phyloP scores from a whole-genome alignment of 2,888 invertebrate species.

The Acanthosepion pharaonis region DNA sequence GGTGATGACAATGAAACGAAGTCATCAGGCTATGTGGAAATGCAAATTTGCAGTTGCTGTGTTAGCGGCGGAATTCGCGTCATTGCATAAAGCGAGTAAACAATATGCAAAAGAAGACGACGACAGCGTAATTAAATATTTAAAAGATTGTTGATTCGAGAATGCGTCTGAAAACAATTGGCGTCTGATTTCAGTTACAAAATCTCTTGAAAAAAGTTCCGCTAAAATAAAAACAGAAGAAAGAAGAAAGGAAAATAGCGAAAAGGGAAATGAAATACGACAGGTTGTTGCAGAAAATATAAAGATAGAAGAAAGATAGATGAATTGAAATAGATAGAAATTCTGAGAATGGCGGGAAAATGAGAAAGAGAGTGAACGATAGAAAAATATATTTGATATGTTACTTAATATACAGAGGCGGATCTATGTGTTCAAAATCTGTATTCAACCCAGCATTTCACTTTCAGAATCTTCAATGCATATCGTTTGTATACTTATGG shows the following conservation, averaged over 20 bases:
- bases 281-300: too few relatives aligned
- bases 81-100: not conserved
- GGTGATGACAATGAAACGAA: not conserved
- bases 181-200: not conserved
- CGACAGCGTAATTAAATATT: not conserved
- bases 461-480: too few relatives aligned
- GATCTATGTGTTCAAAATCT: too few relatives aligned
- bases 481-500: too few relatives aligned
- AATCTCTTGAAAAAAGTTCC: not conserved
- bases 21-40: not conserved
- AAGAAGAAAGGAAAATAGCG: not conserved
- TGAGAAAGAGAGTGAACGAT: too few relatives aligned
- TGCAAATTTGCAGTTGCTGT: not conserved
- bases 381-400: too few relatives aligned
- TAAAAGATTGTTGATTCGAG: not conserved
- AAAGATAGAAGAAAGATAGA: too few relatives aligned
- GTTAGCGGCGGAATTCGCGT: not conserved
- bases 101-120: not conserved
- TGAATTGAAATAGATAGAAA: too few relatives aligned
- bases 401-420: too few relatives aligned
- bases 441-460: too few relatives aligned
- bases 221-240: not conserved
- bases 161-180: not conserved
- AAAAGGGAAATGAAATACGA: too few relatives aligned
- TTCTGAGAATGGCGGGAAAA: too few relatives aligned